Conservation (phyloP, 2,797 vertebrate genomes). For the Tokudaia tokunoshimensis region DNA sequence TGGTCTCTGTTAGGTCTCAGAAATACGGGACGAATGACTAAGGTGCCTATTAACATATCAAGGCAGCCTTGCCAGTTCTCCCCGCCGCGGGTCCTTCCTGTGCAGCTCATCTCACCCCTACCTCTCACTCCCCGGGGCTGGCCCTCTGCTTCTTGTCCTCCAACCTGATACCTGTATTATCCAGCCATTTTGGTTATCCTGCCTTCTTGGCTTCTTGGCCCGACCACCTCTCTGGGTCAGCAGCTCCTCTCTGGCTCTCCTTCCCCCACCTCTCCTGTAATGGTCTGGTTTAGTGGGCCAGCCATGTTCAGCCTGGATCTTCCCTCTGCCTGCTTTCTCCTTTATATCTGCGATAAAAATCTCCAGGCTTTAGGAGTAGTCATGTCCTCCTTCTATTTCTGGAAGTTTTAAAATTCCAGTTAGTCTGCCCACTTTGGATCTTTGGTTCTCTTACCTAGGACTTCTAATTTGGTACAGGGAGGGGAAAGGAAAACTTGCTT, state of each 20-base stretch:
- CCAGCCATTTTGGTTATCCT: background rate
- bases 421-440: background rate
- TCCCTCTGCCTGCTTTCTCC: background rate
- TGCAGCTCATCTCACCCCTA: fast-evolving
- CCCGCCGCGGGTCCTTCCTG: background rate
- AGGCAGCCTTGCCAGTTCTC: background rate
- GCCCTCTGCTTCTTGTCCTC: background rate
- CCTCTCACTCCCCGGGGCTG: too few relatives aligned
- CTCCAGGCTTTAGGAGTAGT: background rate
- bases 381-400: background rate
- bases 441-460: background rate
- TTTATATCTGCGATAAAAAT: background rate
- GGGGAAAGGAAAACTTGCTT: background rate
- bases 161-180: background rate
- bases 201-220: background rate
- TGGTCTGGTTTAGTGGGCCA: background rate
- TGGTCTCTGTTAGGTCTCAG: background rate
- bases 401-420: background rate
- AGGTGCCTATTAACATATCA: background rate
- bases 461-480: background rate
- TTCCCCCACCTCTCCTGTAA: background rate
- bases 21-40: too few relatives aligned
- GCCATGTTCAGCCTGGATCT: background rate
- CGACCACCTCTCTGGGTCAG: background rate
- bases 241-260: background rate